Evolutionary conservation across 2,888 invertebrate genomes (phyloP).

Genomic region (Dyspetes luteomarginatus): DNA sequence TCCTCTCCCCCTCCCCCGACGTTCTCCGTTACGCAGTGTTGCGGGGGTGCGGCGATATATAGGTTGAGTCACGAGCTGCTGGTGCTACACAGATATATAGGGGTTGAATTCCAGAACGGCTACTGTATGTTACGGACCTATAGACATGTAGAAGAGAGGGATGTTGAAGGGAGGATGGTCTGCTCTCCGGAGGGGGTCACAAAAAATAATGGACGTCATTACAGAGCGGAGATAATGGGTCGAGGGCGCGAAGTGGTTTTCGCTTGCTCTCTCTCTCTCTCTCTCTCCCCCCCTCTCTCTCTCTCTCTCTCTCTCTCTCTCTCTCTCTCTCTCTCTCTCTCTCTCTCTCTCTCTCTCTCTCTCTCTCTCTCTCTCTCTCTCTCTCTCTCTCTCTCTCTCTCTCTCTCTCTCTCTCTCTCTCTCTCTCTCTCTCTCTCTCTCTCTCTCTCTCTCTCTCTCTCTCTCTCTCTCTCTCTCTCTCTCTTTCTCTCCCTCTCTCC

Average conservation of each 20-base stretch:
- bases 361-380: no score
- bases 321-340: no score
- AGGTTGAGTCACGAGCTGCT: slow-evolving; percentile 53
- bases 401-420: no score
- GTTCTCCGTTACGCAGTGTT: slow-evolving; percentile 17
- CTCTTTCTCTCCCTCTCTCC: no score
- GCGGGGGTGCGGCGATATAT: slow-evolving; percentile 17
- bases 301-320: no score
- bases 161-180: slow-evolving; percentile 39
- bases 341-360: no score
- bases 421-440: no score
- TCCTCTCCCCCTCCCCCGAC: no score
- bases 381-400: no score
- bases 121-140: background rate
- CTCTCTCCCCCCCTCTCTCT: background rate
- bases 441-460: no score
- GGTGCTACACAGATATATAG: background rate
- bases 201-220: slow-evolving; percentile 80
- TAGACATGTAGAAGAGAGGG: slow-evolving; percentile 2
- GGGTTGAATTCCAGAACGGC: slow-evolving; percentile 22
- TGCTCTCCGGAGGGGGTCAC: slow-evolving; percentile 64
- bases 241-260: slow-evolving; percentile 60
- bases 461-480: no score
- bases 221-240: slow-evolving; percentile 76
- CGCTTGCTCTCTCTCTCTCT: slow-evolving; percentile 15